Base-by-base conservation (phyloP, 2,797 vertebrate genomes). In the Silurus aristotelis region DNA sequence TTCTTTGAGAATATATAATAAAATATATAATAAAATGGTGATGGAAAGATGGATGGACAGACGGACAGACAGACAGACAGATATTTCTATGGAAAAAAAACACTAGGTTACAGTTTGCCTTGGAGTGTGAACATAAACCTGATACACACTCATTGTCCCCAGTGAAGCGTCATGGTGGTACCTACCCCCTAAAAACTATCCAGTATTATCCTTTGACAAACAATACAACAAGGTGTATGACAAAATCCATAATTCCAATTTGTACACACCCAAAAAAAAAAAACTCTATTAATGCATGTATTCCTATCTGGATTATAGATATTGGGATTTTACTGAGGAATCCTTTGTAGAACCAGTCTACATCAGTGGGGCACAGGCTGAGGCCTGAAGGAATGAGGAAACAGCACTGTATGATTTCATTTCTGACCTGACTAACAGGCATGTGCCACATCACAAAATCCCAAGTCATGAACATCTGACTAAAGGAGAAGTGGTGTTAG, bases 281-380 rank as follows among this genome's bases (percentile, higher is more conserved):
- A 63, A 56, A 6, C 63, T 7, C 0, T 10, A 63, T 48, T 48
- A 52, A 13, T 15, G n/a, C 27, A 64, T 43, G 22, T 5, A 67
- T 66, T 48, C 20, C 17, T 20, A 17, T 55, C 79, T 80, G 79
- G 12, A 22, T 52, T 81, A 67, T 67, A 55, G 19, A 61, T 20
- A 10, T 43, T 60, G 9, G 27, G 75, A 76, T 56, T 55, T n/a
- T n/a, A 15, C 71, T 25, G 20, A 52, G 43, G 10, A 13, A 8
- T 25, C 20, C 1, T 71, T 73, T 52, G 8, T n/a, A 61, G 31
- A 86, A 87, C 88, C 58, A 61, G 86, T 75, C n/a, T n/a, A n/a
- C n/a, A n/a, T n/a, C 31, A 5, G 76, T 73, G 46, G 6, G 79
- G 58, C 52, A 84, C 86, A 82, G 63, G 86, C 48, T 76, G 55